Evolutionary conservation across 2,113 vertebrate species (phyloP).

Genomic region (Diadophis punctatus): DNA sequence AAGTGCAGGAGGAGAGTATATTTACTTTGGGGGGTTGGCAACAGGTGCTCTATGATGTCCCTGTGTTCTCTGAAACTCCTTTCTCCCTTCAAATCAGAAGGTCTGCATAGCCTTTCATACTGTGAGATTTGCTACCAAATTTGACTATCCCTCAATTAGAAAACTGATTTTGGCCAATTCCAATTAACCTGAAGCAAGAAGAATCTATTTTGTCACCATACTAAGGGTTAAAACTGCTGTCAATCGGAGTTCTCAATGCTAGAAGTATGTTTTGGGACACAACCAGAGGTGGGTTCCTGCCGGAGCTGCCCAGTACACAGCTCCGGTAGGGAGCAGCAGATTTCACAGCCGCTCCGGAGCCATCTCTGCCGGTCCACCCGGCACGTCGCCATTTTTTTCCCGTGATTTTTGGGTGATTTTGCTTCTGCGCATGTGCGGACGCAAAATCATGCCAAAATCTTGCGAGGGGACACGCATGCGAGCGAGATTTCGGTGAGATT

Average conservation of each 20-base stretch:
- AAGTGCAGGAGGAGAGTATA: not conserved
- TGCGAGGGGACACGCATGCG: no score
- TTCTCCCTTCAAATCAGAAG: not conserved
- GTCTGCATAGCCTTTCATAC: not conserved
- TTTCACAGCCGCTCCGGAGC: no score
- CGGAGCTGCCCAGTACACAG: no score
- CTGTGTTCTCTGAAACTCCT: not conserved
- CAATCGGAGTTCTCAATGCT: not conserved
- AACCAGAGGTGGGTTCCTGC: no score
- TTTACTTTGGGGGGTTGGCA: not conserved
- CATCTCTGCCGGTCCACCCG: no score
- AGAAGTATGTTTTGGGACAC: not conserved
- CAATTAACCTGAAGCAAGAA: not conserved
- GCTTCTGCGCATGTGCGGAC: no score
- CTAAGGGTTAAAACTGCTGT: not conserved
- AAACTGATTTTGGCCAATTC: not conserved
- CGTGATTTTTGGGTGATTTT: no score
- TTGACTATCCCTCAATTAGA: not conserved
- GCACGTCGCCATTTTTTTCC: no score
- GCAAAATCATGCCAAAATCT: no score
- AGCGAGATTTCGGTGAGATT: no score
- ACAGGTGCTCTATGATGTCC: not conserved
- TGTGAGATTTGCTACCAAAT: not conserved
- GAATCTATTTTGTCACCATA: not conserved
- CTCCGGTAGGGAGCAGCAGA: no score